These are phyloP conservation scores for Callimorpha dominula DNA, from an alignment of 2,888 invertebrate genomes.

Conservation along the genomic window DNA sequence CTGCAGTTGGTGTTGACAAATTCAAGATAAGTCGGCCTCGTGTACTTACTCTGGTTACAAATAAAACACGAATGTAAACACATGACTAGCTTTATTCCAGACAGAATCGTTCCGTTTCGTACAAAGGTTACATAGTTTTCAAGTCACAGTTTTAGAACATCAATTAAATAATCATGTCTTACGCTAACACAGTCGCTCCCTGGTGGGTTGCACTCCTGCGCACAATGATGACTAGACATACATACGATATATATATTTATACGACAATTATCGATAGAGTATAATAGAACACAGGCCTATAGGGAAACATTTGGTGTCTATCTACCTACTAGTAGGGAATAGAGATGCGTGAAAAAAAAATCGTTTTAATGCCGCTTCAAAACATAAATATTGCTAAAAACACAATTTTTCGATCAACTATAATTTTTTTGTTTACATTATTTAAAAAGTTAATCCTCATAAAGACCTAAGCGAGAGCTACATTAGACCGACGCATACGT, in stretches of 20 bases:
- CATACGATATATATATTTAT: constrained; percentile 12
- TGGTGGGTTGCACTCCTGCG: constrained; percentile 61
- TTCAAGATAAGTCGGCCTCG: no score
- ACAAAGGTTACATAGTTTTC: constrained; percentile 41
- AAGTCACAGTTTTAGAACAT: constrained; percentile 64
- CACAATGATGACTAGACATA: constrained; percentile 27
- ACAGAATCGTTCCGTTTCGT: constrained; percentile 63
- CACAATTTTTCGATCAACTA: no score
- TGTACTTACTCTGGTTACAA: constrained; percentile 26
- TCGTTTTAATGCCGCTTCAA: no score
- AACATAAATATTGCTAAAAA: no score
- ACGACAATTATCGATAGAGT: constrained; percentile 7
- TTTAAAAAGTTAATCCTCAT: not conserved
- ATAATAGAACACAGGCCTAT: constrained; percentile 4
- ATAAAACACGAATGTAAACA: constrained; percentile 76
- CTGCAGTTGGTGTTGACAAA: no score
- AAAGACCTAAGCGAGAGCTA: not conserved
- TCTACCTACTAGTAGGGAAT: not conserved
- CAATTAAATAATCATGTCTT: constrained; percentile 62
- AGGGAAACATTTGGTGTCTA: constrained; percentile 7
- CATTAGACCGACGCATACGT: no score
- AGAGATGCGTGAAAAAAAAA: no score
- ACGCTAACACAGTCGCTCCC: constrained; percentile 60
- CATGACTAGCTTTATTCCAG: constrained; percentile 86
- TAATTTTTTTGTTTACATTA: no score